phyloP scores from a whole-genome alignment of 2,888 invertebrate species.

The Neocrepidodera transversa region DNA sequence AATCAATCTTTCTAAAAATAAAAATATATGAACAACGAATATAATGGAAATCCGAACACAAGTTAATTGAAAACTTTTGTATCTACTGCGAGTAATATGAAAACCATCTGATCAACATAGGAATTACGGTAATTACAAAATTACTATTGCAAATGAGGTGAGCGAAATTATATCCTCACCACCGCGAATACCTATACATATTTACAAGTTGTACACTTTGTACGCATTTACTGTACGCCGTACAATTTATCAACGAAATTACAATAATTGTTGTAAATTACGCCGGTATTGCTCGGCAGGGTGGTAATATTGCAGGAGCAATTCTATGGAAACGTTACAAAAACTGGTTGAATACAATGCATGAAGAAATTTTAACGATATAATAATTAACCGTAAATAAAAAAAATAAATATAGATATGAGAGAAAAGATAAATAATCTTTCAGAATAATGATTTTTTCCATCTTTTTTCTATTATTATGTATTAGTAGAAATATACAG shows the following conservation, averaged over 20 bases:
- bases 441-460: not conserved
- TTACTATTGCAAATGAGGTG: constrained; percentile 20
- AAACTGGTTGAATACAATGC: not conserved
- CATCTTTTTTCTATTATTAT: too few species aligned
- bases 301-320: not conserved
- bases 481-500: too few species aligned
- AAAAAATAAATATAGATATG: constrained; percentile 2
- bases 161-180: constrained; percentile 19
- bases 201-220: constrained; percentile 18
- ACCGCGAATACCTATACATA: constrained; percentile 9
- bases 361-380: constrained; percentile 13
- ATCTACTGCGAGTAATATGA: constrained; percentile 3
- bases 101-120: constrained; percentile 9
- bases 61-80: constrained; percentile 19
- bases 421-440: not conserved
- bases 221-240: constrained; percentile 6
- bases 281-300: not conserved
- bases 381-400: constrained; percentile 10
- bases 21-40: too few species aligned
- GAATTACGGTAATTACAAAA: constrained; percentile 18
- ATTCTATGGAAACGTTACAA: not conserved
- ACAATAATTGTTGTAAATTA: constrained; percentile 12
- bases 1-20: too few species aligned
- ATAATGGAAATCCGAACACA: too few species aligned
- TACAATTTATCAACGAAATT: constrained; percentile 14